A percentile compares a stretch with the other conserved stretches of the same genome.
These are phyloP conservation scores for Centrocercus urophasianus DNA, from an alignment of 2,113 vertebrate genomes.

Conservation along the genomic window DNA sequence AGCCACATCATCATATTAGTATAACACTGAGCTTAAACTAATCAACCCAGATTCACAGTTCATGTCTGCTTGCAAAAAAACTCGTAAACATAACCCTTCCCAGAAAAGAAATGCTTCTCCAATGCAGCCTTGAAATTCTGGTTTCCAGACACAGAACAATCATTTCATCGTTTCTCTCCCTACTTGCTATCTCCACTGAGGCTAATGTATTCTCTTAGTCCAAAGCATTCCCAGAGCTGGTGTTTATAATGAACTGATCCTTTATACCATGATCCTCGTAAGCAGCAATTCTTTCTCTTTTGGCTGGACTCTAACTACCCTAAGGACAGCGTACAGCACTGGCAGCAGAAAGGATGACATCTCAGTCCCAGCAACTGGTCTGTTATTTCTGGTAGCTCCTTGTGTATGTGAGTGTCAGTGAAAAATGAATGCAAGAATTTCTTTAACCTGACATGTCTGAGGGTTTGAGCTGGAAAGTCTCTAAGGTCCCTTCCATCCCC, in stretches of 20 bases:
- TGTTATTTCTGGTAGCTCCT: background rate
- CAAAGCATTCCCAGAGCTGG: background rate
- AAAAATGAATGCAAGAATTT: background rate
- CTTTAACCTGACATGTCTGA: background rate
- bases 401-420: background rate
- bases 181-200: background rate
- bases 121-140: background rate
- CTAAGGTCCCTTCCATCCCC: background rate
- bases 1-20: background rate
- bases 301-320: background rate
- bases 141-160: conserved; percentile 3
- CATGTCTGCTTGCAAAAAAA: conserved; percentile 11
- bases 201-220: background rate
- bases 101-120: background rate
- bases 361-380: background rate
- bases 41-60: background rate
- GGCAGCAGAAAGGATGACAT: background rate
- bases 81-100: background rate
- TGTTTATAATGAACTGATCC: background rate
- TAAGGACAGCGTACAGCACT: background rate
- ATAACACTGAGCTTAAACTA: background rate
- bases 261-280: background rate
- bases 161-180: background rate
- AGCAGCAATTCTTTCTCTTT: background rate
- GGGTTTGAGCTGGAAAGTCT: background rate